These are phyloP conservation scores for Sebastolobus alascanus DNA, from an alignment of 2,797 vertebrate species.

Conservation along the genomic window DNA sequence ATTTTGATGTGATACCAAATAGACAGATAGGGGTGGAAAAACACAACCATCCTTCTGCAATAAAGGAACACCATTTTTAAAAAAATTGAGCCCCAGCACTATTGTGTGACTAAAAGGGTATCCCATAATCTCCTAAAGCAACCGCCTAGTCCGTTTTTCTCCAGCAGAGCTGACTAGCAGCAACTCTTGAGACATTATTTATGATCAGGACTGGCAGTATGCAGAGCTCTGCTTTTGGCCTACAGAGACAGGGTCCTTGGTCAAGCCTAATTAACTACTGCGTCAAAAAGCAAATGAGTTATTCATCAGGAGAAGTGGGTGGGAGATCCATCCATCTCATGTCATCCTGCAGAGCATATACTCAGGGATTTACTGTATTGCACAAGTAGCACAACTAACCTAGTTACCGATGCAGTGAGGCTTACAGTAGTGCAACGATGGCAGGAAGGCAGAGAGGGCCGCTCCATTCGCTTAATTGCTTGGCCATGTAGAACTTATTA, in stretches of 20 bases:
- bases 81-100: constrained; percentile 1
- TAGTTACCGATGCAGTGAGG: constrained; percentile 21
- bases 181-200: constrained; percentile 49
- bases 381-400: constrained; percentile 56
- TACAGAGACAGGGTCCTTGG: constrained; percentile 44
- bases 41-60: neutral
- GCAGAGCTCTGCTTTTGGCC: constrained; percentile 34
- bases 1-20: constrained; percentile 27
- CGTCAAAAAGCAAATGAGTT: constrained; percentile 63
- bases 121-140: constrained; percentile 10
- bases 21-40: neutral
- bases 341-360: constrained; percentile 28
- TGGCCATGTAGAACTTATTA: constrained; percentile 15
- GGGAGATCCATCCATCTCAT: constrained; percentile 58
- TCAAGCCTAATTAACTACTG: constrained; percentile 70
- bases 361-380: constrained; percentile 43
- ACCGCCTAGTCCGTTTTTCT: constrained; percentile 1
- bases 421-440: constrained; percentile 10
- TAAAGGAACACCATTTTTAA: neutral
- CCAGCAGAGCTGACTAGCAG: constrained; percentile 38
- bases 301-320: constrained; percentile 59
- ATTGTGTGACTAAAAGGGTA: constrained; percentile 19
- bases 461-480: constrained; percentile 30
- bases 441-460: constrained; percentile 14
- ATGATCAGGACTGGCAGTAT: constrained; percentile 43